Base-by-base conservation (phyloP, 2,888 invertebrate genomes). In the Carpatolechia fugitivella region DNA sequence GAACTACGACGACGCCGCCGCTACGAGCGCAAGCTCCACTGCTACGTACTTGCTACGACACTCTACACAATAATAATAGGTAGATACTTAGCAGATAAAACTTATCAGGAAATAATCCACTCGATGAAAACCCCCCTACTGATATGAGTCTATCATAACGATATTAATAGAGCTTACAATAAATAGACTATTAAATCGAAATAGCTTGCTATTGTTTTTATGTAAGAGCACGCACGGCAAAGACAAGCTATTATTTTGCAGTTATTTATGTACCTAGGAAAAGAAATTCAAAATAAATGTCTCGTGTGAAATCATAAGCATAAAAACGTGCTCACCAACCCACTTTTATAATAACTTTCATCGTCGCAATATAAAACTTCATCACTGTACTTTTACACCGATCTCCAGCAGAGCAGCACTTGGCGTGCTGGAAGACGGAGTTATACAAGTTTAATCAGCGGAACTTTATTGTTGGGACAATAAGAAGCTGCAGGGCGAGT, bases 1-100 rank as follows among this genome's bases (percentile, higher is more conserved):
- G 69, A 51, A 68, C 61, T 55, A 57, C 11, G 3, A 56, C 56
- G 48, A 30, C 16, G 10, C 38, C 10, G 18, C 49, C 18, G 40
- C 40, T 41, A 41, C 40, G 40, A 40, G 40, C 16, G 14, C 0
- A 35, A 35, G 36, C 36, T 36, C 13, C 7, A 14, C 14, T 5
- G 3, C 14, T n/a, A n/a, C n/a, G n/a, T n/a, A n/a, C n/a, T n/a
- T 4, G 24, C 24, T 41, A 40, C 40, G 40, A 40, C 40, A 40
- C 16, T 40, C 16, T 16, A 10, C 40, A 40, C 40, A 8, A 6
- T 24, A 4, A 24, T 11, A 10, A 44, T 44, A 44, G 29, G 20
- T 13, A 13, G 24, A 6, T 29, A 13, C 20, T 14, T 8, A 29
- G 13, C 44, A 24, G 44, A 29, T 44, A 29, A 33, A 13, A 18